Base-by-base conservation (phyloP, 2,113 vertebrate species). In the Planiliza haematocheilus region DNA sequence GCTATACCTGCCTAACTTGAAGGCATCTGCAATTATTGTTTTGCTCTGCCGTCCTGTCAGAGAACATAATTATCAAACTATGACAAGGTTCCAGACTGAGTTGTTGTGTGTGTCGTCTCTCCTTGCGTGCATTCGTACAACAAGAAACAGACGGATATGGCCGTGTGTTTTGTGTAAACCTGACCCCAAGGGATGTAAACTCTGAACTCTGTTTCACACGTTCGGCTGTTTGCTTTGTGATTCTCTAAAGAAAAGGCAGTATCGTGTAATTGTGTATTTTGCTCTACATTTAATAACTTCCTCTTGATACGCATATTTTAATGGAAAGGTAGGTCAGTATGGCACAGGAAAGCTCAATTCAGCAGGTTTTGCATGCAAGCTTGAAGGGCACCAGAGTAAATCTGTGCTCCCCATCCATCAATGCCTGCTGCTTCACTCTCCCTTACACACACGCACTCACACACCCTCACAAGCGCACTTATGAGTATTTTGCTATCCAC, bases 361-460 rank as follows among this genome's bases (percentile, higher is more conserved):
- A 84, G 68, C 82, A 70, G 30, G 37, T 72, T 74, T 74, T 46
- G 50, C 72, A 80, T 83, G 49, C 56, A 74, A 58, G 57, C 66
- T 30, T 65, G 34, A 76, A 82, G 48, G 55, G 63, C 64, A 58
- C 37, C 30, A 20, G 41, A 10, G 46, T 42, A 79, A 72, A 45
- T 59, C 11, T 61, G 20, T 2, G 8, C 67, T 50, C 41, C 63
- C n/a, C n/a, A 74, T 82, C 60, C 59, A 74, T 75, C 74, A 84
- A 36, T 64, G 65, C 34, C 56, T 0, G 30, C 8, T 59, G 36
- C 51, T 36, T 73, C 45, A 43, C 49, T 56, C 38, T 79, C 13
- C 8, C 14, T 67, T 8, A 50, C 45, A 34, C 43, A 36, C 2
- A 18, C 34, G n/a, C 24, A 24, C 0, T n/a, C 20, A 52, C 45